Conservation (phyloP, 2,797 vertebrate species). For the Tokudaia muenninki region DNA sequence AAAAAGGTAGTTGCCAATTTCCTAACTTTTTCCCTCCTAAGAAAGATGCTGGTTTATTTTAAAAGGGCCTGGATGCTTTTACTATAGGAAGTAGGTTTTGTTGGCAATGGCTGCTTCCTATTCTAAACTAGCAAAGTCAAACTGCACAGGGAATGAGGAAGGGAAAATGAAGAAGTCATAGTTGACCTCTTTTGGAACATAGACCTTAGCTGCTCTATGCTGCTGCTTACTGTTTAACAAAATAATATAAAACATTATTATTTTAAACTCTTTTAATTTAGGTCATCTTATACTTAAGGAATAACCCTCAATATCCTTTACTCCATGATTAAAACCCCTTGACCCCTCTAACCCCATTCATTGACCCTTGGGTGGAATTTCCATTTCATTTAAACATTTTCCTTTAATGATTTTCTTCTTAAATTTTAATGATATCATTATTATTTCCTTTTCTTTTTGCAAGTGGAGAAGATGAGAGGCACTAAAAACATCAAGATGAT, state of each 20-base stretch:
- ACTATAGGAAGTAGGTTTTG: neutral
- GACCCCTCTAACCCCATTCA: slow-evolving; percentile 8
- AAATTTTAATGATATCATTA: slow-evolving; percentile 44
- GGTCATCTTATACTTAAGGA: neutral
- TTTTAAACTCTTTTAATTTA: slow-evolving; percentile 57
- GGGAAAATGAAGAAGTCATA: neutral
- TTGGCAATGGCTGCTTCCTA: neutral
- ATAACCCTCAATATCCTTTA: neutral
- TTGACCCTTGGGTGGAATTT: neutral
- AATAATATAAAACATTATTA: neutral
- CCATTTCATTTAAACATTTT: slow-evolving; percentile 1
- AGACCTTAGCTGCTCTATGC: neutral
- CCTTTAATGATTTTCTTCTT: slow-evolving; percentile 10
- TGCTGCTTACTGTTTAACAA: neutral
- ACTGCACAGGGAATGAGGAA: neutral
- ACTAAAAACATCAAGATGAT: slow-evolving; percentile 43
- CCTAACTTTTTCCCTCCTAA: neutral
- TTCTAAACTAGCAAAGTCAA: neutral
- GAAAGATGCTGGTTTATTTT: neutral
- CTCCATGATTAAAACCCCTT: neutral
- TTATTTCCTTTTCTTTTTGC: neutral
- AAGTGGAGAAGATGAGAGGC: slow-evolving; percentile 6
- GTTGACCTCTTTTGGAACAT: neutral
- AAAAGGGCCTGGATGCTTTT: neutral
- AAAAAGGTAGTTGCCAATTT: neutral